Evolutionary conservation across 1,140 invertebrate genomes (phyloP), one percentile per base, ranked within the genome.

Genomic region (Tachypleus tridentatus): DNA sequence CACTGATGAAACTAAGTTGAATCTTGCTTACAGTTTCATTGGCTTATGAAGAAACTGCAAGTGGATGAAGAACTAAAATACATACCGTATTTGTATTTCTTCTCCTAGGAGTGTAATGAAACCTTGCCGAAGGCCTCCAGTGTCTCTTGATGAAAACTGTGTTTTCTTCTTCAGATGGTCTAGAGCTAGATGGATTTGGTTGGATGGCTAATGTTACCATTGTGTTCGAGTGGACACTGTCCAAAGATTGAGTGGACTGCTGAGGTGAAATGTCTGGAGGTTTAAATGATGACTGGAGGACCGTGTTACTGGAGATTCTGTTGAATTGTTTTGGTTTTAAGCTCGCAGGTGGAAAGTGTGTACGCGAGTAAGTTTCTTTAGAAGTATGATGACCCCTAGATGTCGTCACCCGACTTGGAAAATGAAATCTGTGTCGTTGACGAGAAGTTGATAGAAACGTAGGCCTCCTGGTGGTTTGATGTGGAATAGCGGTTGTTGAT

Each of bases 171-270:
- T 84, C 83, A 0, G 92, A 85, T 73, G 88, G 83, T 4, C 89
- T 89, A 73, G 91, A 92, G 0, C 88, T 86, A 3, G 88, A 87
- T 0, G 89, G 89, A 75, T 29, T 29, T 29, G 29, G 29, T 29
- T 29, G 29, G 29, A 2, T 29, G 29, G 29, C 29, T 29, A 29
- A 29, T 29, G 29, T 29, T 29, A 29, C 29, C 29, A 29, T 29
- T 29, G 29, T 29, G 29, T 29, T 76, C 89, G 88, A 73, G 84
- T 85, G 51, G 85, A 76, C 69, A 80, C 84, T 48, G 83, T 82
- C 53, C 76, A 71, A 57, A 54, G 67, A 63, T 61, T 57, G 64
- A 11, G 62, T 69, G 5, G 61, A 49, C 3, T 49, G 51, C 6
- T 53, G 56, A 1, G 11, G 49, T 4, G 49, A 47, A n/a, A n/a